Evolutionary conservation across 2,797 vertebrate species (phyloP).

Genomic region (Distichodus sexfasciatus): DNA sequence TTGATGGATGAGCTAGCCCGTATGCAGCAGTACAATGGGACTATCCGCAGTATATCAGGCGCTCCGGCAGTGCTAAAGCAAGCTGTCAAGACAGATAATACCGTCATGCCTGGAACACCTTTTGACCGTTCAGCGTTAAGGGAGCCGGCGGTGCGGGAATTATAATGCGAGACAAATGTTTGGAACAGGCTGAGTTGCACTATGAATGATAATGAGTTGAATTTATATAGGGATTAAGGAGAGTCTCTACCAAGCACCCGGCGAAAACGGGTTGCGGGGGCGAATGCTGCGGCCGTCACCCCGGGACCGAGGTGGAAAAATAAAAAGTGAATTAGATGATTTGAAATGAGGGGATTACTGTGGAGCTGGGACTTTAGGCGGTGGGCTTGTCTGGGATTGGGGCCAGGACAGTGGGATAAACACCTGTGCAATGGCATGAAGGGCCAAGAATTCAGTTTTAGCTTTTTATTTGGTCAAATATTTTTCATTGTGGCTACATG

Average conservation of each 20-base stretch:
- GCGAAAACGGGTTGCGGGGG: neutral
- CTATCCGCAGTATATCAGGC: slow-evolving; percentile 30
- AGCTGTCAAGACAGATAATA: slow-evolving; percentile 35
- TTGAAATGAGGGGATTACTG: slow-evolving; percentile 20
- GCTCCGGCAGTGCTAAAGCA: slow-evolving; percentile 22
- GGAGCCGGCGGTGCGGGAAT: slow-evolving; percentile 11
- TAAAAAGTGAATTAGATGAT: slow-evolving; percentile 37
- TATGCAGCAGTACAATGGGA: slow-evolving; percentile 23
- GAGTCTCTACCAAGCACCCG: neutral
- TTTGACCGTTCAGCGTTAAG: slow-evolving; percentile 26
- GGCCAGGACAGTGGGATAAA: slow-evolving; percentile 28
- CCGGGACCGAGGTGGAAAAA: slow-evolving; percentile 15
- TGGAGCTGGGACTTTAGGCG: slow-evolving; percentile 28
- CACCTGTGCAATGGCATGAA: slow-evolving; percentile 19
- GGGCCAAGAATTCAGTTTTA: neutral
- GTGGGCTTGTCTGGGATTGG: slow-evolving; percentile 20
- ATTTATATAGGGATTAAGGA: slow-evolving; percentile 19
- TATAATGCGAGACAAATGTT: slow-evolving; percentile 35
- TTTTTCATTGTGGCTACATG: too few species aligned
- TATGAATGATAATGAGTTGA: slow-evolving; percentile 40
- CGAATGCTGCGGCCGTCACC: neutral
- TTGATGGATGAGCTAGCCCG: slow-evolving; percentile 41
- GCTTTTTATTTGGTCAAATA: slow-evolving; percentile 13
- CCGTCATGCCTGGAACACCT: slow-evolving; percentile 26
- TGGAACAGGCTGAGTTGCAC: slow-evolving; percentile 17